Evolutionary conservation across 2,888 invertebrate genomes (phyloP), one percentile per base, ranked within the genome.

Genomic region (Timandra comae): DNA sequence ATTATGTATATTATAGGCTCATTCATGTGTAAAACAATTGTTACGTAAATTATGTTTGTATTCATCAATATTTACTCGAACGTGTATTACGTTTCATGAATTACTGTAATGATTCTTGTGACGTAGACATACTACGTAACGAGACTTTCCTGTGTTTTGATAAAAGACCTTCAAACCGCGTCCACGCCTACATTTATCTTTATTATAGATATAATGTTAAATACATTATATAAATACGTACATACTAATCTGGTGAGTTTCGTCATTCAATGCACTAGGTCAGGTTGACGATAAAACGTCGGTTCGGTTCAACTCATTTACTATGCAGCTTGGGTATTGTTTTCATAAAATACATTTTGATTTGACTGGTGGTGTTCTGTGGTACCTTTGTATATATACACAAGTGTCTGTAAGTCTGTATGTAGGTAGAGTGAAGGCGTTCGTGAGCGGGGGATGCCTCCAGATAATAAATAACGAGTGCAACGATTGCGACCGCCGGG

Each of bases 391-490:
- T 37, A 36, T 29, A 40, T 9, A 9, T 6, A 11, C 7, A 24
- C 11, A 24, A 11, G 7, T 24, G 13, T 22, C 10, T 42, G 21
- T 41, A 32, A 19, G 9, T 24, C 23, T 25, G 8, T 29, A 29
- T 10, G 30, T 35, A 39, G 45, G 43, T 56, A 48, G 39, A 40
- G 4, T 49, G 52, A 54, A 63, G 62, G 59, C 63, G 58, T 56
- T 63, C 53, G 66, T 56, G 53, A 61, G 57, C 61, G 69, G 70
- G 77, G 74, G 71, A 69, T 72, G 73, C 70, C 70, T 78, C 63
- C 61, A 72, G 82, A 81, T 80, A 79, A 84, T 82, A 82, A 84
- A 85, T 84, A 81, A 81, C 78, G 77, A 82, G 81, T 84, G 84
- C 84, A 85, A 73, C 80, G 84, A 81, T 84, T 81, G 82, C 81